phyloP scores from a whole-genome alignment of 2,888 invertebrate genomes.

The Fabriciana adippe region DNA sequence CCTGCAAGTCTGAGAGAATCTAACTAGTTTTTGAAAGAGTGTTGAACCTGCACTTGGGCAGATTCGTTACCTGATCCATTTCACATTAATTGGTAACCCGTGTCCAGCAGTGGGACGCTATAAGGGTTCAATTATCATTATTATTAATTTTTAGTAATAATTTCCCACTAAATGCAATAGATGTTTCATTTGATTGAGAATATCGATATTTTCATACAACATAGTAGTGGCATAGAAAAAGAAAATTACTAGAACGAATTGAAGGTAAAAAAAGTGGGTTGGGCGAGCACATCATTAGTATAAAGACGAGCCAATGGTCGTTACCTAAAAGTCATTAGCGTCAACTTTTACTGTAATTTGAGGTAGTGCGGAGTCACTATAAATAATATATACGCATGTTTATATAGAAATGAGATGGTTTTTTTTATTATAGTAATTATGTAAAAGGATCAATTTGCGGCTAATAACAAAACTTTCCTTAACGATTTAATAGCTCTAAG shows the following conservation, averaged over 20 bases:
- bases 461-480: conserved; percentile 64
- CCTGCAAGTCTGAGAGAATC: too few species aligned
- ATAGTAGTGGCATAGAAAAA: conserved; percentile 63
- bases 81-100: too few species aligned
- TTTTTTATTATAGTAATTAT: conserved; percentile 69
- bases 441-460: conserved; percentile 71
- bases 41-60: too few species aligned
- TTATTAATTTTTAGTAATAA: neutral
- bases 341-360: conserved; percentile 79
- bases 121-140: too few species aligned
- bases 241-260: conserved; percentile 75
- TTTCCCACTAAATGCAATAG: neutral
- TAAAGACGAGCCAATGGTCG: conserved; percentile 73
- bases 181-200: conserved; percentile 15
- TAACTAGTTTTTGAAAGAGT: too few species aligned
- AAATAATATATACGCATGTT: conserved; percentile 18
- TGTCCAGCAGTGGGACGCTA: too few species aligned
- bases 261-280: conserved; percentile 76
- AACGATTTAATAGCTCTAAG: conserved; percentile 53
- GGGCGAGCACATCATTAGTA: conserved; percentile 73
- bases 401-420: conserved; percentile 37
- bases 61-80: too few species aligned
- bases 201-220: conserved; percentile 51
- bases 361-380: conserved; percentile 49
- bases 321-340: conserved; percentile 80